A percentile compares a stretch with the other conserved stretches of the same genome.
Conservation (phyloP, 1,140 invertebrate species). For the Procambarus virginalis region DNA sequence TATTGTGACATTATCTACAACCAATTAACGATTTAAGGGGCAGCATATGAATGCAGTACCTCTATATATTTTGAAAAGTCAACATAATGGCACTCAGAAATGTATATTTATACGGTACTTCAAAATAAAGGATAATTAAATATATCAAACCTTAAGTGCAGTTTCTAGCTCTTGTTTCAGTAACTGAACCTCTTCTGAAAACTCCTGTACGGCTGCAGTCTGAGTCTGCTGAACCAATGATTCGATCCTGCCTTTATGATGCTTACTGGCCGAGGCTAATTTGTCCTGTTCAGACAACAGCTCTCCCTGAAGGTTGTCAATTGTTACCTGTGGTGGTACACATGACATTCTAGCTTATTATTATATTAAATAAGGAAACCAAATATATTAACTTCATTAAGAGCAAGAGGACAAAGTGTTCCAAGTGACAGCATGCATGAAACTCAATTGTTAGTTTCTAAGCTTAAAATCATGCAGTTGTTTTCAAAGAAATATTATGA, state of each 20-base stretch:
- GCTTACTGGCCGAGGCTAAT: neutral
- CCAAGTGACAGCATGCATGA: neutral
- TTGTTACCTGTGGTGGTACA: neutral
- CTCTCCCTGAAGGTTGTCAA: constrained; percentile 14
- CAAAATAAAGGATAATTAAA: neutral
- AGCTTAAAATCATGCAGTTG: neutral
- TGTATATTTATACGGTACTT: too few species aligned
- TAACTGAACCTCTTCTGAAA: constrained; percentile 9
- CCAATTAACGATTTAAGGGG: too few species aligned
- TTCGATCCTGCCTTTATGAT: neutral
- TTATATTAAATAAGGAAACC: neutral
- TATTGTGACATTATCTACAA: too few species aligned
- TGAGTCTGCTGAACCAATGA: constrained; percentile 7
- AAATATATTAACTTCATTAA: too few species aligned
- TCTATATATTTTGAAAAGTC: too few species aligned
- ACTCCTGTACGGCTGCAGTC: neutral
- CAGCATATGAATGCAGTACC: too few species aligned
- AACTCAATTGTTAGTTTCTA: neutral
- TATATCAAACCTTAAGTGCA: constrained; percentile 1
- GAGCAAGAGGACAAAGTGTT: neutral
- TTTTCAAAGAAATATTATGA: neutral
- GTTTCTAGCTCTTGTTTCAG: constrained; percentile 30
- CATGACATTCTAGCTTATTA: neutral
- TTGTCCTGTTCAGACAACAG: constrained; percentile 4
- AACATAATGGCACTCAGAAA: too few species aligned